Conservation (phyloP, 1,140 invertebrate genomes). For the Anagrus nilaparvatae region DNA sequence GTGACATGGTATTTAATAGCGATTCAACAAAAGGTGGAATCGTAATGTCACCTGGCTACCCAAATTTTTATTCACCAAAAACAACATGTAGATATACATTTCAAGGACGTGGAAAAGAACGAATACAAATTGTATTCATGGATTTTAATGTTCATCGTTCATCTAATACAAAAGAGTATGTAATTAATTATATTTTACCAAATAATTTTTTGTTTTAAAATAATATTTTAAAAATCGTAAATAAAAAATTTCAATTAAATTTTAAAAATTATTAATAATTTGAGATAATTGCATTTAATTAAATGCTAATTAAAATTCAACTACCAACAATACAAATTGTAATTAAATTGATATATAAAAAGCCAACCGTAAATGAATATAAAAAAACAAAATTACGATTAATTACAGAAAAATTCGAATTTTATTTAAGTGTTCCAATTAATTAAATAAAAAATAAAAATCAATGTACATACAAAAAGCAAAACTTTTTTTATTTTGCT, state of each 20-base stretch:
- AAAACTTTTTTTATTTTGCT: slow-evolving; percentile 19
- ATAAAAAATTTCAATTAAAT: no score
- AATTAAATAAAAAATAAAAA: neutral
- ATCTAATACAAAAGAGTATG: slow-evolving; percentile 53
- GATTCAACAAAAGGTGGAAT: slow-evolving; percentile 71
- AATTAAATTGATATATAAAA: no score
- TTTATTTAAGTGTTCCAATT: neutral
- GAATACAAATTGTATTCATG: slow-evolving; percentile 65
- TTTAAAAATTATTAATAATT: no score
- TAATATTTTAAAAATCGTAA: no score
- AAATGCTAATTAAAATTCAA: no score
- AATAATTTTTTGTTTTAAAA: no score
- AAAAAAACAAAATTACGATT: no score
- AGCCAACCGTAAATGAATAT: no score
- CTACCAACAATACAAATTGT: no score
- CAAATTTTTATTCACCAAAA: slow-evolving; percentile 59
- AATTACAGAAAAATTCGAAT: no score
- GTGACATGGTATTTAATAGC: slow-evolving; percentile 66
- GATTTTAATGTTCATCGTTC: slow-evolving; percentile 58
- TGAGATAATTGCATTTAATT: no score
- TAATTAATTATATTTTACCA: no score
- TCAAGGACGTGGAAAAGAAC: slow-evolving; percentile 68
- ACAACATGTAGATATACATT: slow-evolving; percentile 77
- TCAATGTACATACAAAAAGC: slow-evolving; percentile 3
- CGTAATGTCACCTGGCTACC: slow-evolving; percentile 67